Percentiles rank a stretch among this genome's conserved stretches.
Conservation (phyloP, 2,113 vertebrate species). For the Phocoena sinus region DNA sequence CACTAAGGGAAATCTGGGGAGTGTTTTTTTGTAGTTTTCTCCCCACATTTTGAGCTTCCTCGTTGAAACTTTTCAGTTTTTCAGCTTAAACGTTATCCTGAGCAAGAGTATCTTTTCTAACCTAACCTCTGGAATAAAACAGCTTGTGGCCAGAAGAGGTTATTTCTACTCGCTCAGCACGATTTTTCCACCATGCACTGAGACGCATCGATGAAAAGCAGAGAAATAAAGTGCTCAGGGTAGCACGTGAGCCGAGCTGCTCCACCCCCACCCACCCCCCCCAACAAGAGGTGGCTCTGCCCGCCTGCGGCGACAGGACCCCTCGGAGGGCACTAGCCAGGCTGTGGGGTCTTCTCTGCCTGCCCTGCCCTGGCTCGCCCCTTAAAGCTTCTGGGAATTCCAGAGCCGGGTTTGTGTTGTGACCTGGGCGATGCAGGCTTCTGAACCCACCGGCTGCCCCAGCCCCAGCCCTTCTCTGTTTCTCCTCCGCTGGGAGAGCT, state of each 20-base stretch:
- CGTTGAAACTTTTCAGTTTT: neutral
- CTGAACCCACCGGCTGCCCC: accelerated
- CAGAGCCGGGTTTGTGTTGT: neutral
- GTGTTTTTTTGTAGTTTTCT: neutral
- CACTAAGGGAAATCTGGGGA: neutral
- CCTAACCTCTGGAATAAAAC: no score
- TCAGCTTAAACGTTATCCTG: neutral
- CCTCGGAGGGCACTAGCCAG: neutral
- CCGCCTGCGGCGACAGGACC: neutral
- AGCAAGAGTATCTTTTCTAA: neutral
- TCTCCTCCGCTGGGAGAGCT: no score
- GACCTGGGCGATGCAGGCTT: neutral
- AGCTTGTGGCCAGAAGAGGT: neutral
- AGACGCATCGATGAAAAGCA: accelerated
- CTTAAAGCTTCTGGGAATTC: no score
- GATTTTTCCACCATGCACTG: accelerated
- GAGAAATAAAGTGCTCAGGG: neutral
- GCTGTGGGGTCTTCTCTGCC: neutral
- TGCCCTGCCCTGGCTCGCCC: neutral
- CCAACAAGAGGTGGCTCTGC: no score
- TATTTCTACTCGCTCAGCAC: accelerated
- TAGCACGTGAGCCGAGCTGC: neutral
- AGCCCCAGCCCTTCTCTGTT: neutral
- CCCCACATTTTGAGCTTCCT: conserved; percentile 72
- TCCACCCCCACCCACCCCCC: neutral